Conservation (phyloP, 2,797 vertebrate species). For the Gambelia wislizenii region DNA sequence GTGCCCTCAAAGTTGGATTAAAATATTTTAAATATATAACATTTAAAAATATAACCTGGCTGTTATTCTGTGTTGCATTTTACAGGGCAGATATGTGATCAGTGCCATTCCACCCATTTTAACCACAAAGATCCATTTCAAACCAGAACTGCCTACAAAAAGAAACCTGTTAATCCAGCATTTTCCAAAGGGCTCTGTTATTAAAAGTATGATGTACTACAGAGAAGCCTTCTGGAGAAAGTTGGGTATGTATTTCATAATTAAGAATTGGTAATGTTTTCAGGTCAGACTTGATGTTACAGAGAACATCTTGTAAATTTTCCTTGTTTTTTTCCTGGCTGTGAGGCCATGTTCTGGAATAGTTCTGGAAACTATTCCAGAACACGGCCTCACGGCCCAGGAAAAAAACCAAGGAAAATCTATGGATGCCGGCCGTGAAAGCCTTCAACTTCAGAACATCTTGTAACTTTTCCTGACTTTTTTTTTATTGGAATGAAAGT, state of each 20-base stretch:
- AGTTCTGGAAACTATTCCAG: too few relatives aligned
- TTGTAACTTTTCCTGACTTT: too few relatives aligned
- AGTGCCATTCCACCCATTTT: constrained; percentile 82
- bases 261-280: background rate
- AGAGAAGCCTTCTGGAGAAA: constrained; percentile 84
- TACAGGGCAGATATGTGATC: constrained; percentile 82
- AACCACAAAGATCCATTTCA: constrained; percentile 83
- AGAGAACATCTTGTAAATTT: too few relatives aligned
- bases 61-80: constrained; percentile 36
- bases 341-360: too few relatives aligned
- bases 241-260: constrained; percentile 73
- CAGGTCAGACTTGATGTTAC: accelerated
- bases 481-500: too few relatives aligned
- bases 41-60: background rate
- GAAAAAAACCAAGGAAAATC: too few relatives aligned
- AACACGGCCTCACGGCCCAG: too few relatives aligned
- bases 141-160: constrained; percentile 79
- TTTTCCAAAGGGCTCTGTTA: constrained; percentile 85
- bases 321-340: too few relatives aligned
- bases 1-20: background rate
- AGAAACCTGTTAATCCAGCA: constrained; percentile 86
- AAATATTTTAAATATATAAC: background rate
- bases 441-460: too few relatives aligned
- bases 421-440: too few relatives aligned
- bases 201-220: constrained; percentile 88